phyloP scores from a whole-genome alignment of 2,888 invertebrate species.

The Apantesis nais region DNA sequence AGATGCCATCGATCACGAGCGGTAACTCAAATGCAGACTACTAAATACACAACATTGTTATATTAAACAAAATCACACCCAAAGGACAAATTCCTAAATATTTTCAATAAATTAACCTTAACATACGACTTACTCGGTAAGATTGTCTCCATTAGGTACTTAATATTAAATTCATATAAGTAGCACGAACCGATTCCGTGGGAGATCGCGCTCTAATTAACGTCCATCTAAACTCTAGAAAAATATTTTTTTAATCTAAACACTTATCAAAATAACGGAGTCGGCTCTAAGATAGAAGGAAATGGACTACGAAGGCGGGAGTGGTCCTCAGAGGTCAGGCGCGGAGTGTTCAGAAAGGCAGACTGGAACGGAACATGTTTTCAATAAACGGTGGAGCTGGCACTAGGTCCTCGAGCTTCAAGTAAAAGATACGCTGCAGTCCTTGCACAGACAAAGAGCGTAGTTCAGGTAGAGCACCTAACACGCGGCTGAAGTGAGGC shows the following conservation, averaged over 20 bases:
- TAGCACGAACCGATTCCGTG: constrained; percentile 79
- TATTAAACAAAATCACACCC: constrained; percentile 81
- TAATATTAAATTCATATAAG: constrained; percentile 59
- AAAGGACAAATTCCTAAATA: constrained; percentile 68
- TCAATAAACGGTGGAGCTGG: constrained; percentile 97
- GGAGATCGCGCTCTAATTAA: constrained; percentile 81
- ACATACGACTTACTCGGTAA: constrained; percentile 66
- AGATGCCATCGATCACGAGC: constrained; percentile 85
- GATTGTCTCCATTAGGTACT: constrained; percentile 64
- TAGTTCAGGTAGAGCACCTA: constrained; percentile 96
- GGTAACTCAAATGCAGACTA: constrained; percentile 86
- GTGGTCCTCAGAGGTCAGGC: constrained; percentile 69
- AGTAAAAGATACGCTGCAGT: constrained; percentile 96
- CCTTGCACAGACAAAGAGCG: constrained; percentile 97
- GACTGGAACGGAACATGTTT: constrained; percentile 97
- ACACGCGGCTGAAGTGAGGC: constrained; percentile 96
- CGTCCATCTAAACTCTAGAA: constrained; percentile 77
- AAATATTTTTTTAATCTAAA: constrained; percentile 79
- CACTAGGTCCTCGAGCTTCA: constrained; percentile 96
- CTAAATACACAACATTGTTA: constrained; percentile 78
- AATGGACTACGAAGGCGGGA: constrained; percentile 77
- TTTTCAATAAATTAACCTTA: constrained; percentile 83
- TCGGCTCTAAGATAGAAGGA: constrained; percentile 75
- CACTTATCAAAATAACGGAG: constrained; percentile 83
- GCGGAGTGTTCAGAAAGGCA: constrained; percentile 91